These are phyloP conservation scores for Sesamia inferens DNA, from an alignment of 2,888 invertebrate species.

Conservation along the genomic window DNA sequence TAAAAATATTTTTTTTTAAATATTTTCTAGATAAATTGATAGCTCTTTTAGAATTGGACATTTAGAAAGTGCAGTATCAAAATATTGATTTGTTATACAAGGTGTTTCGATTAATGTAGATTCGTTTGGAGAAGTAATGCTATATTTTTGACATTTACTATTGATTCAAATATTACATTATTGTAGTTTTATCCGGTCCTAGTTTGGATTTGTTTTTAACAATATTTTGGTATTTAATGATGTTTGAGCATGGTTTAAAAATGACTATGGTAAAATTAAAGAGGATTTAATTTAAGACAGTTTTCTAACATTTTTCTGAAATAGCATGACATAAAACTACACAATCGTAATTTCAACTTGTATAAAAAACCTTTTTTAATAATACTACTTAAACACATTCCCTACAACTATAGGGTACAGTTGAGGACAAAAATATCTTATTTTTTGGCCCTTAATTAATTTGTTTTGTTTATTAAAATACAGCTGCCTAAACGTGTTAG, in stretches of 20 bases:
- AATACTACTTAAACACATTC: conserved; percentile 31
- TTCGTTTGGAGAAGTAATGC: neutral
- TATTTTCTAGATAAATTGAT: conserved; percentile 38
- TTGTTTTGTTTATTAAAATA: conserved; percentile 63
- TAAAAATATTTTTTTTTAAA: neutral
- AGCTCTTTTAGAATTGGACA: conserved; percentile 48
- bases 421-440: conserved; percentile 62
- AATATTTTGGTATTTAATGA: neutral
- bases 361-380: conserved; percentile 40
- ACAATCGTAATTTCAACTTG: conserved; percentile 27
- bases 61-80: conserved; percentile 60
- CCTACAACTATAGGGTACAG: conserved; percentile 57
- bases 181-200: neutral
- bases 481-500: conserved; percentile 74
- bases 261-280: neutral
- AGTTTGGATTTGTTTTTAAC: neutral
- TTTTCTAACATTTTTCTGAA: neutral
- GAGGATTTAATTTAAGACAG: neutral
- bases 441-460: conserved; percentile 65
- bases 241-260: neutral
- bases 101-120: conserved; percentile 19
- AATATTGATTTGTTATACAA: conserved; percentile 58
- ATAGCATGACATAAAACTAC: conserved; percentile 3
- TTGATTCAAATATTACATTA: neutral
- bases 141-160: neutral